A percentile compares a stretch with the other conserved stretches of the same genome.
Conservation (phyloP, 2,888 invertebrate species). For the Metopia argyrocephala region DNA sequence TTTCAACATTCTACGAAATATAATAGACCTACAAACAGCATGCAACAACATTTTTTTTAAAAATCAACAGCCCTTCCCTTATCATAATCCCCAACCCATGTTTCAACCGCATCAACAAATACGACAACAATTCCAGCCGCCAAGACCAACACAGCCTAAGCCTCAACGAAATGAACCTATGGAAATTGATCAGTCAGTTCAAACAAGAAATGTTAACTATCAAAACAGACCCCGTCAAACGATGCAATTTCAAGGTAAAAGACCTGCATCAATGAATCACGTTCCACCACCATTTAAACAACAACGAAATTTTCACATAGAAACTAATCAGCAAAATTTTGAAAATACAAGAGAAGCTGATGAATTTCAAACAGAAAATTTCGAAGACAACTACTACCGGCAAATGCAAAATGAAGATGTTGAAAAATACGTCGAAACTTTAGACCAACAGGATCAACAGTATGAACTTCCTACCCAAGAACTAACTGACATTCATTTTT, state of each 20-base stretch:
- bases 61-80: not conserved
- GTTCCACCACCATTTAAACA: constrained; percentile 11
- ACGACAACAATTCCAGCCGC: not conserved
- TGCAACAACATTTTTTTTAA: not conserved
- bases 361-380: not conserved
- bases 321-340: not conserved
- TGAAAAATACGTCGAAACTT: not conserved
- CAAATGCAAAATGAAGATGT: not conserved
- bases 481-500: not conserved
- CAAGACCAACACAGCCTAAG: not conserved
- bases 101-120: too few species aligned
- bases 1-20: too few species aligned
- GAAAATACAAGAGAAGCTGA: too few species aligned
- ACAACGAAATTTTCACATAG: constrained; percentile 12
- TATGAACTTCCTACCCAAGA: not conserved
- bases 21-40: too few species aligned
- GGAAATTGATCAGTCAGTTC: not conserved
- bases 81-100: too few species aligned
- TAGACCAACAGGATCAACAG: constrained; percentile 1
- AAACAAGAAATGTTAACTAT: not conserved
- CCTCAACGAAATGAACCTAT: not conserved
- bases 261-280: constrained; percentile 4
- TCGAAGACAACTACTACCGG: not conserved
- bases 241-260: not conserved
- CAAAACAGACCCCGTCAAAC: not conserved